Evolutionary conservation across 2,797 vertebrate genomes (phyloP).

Genomic region (Rhodeus uyekii): DNA sequence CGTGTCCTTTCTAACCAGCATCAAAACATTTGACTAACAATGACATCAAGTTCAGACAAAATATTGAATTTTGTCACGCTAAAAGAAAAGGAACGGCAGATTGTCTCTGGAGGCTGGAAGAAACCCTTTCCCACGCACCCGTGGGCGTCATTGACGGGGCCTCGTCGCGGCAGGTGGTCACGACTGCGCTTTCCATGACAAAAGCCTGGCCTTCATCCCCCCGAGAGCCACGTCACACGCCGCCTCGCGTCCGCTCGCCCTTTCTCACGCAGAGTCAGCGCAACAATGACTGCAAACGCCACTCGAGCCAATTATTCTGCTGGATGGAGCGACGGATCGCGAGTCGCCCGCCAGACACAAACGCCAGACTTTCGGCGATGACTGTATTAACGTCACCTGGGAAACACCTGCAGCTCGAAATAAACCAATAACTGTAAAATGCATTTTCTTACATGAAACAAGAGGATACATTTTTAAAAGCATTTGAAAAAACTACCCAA

Average conservation of each 20-base stretch:
- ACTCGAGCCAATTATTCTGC: constrained; percentile 18
- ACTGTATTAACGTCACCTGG: neutral
- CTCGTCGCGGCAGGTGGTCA: constrained; percentile 75
- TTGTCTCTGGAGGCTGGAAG: constrained; percentile 4
- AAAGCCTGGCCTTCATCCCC: constrained; percentile 59
- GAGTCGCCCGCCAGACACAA: neutral
- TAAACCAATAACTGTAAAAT: accelerated
- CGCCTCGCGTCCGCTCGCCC: constrained; percentile 36
- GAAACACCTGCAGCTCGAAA: no score
- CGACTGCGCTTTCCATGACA: constrained; percentile 68
- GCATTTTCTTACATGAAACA: no score
- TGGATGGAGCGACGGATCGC: neutral
- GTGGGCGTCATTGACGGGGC: constrained; percentile 56
- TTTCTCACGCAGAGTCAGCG: constrained; percentile 14
- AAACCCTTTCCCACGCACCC: constrained; percentile 45
- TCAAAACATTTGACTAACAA: constrained; percentile 14
- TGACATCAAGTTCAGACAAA: constrained; percentile 13
- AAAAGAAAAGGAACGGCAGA: constrained; percentile 1
- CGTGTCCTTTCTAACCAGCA: neutral
- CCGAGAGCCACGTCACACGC: constrained; percentile 26
- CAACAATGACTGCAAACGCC: constrained; percentile 33
- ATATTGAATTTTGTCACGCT: constrained; percentile 20
- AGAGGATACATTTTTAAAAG: no score
- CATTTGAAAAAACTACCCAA: no score
- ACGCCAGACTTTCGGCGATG: neutral